phyloP scores from a whole-genome alignment of 2,113 vertebrate genomes.

The Nibea coibor region DNA sequence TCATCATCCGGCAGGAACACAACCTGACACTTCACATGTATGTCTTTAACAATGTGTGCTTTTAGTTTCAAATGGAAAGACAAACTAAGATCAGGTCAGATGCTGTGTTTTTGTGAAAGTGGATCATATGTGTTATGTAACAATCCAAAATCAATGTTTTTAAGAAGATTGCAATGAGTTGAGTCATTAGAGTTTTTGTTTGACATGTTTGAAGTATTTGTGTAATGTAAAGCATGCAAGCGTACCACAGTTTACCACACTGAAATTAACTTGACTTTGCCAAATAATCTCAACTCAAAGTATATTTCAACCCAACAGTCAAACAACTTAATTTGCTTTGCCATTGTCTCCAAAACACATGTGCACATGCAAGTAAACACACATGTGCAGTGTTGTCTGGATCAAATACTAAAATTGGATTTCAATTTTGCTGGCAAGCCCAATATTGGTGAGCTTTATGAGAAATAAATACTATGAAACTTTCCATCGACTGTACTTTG shows the following conservation, averaged over 20 bases:
- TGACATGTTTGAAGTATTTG: background rate
- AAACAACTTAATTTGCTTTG: no score
- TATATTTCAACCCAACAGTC: background rate
- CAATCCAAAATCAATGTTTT: background rate
- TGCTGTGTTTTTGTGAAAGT: background rate
- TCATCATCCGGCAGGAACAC: constrained; percentile 21
- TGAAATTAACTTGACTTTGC: background rate
- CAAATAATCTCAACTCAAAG: background rate
- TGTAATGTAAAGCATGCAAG: background rate
- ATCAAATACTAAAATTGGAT: no score
- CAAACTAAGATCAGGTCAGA: background rate
- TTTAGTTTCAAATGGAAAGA: background rate
- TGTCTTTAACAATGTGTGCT: background rate
- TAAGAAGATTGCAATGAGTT: background rate
- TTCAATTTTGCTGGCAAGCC: no score
- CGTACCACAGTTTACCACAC: background rate
- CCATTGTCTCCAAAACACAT: no score
- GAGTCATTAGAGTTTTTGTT: background rate
- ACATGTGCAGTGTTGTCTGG: no score
- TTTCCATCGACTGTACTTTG: background rate
- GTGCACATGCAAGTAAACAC: no score
- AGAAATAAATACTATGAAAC: background rate
- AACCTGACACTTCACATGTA: background rate
- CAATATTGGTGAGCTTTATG: background rate
- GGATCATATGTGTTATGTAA: background rate